Percentiles rank a stretch among this genome's conserved stretches.
Evolutionary conservation across 2,797 vertebrate species (phyloP).

Genomic region (Acanthiza pusilla): DNA sequence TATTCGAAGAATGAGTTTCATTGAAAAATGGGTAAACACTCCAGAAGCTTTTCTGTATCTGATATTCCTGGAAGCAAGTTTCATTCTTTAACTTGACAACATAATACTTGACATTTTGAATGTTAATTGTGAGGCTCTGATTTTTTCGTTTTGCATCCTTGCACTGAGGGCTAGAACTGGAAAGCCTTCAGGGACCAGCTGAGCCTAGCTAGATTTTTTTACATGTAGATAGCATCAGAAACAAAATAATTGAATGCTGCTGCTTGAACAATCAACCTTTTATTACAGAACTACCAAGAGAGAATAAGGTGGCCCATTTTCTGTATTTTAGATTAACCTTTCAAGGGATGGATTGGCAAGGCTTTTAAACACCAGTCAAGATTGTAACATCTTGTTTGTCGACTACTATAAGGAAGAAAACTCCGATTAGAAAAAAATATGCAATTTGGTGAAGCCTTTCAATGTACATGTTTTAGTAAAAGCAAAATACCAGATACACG

Average conservation of each 20-base stretch:
- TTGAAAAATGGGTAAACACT: neutral
- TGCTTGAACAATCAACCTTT: slow-evolving; percentile 65
- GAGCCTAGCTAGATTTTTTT: slow-evolving; percentile 45
- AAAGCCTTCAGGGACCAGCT: slow-evolving; percentile 14
- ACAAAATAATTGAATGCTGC: slow-evolving; percentile 57
- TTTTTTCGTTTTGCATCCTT: neutral
- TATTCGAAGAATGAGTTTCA: neutral
- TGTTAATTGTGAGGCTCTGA: neutral
- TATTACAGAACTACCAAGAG: slow-evolving; percentile 18
- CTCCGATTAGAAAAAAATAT: neutral
- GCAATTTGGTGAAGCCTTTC: neutral
- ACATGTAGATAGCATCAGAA: slow-evolving; percentile 66
- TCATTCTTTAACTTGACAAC: neutral
- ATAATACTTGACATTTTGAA: slow-evolving; percentile 10
- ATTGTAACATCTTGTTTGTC: neutral
- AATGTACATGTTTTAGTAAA: neutral
- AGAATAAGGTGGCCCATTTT: slow-evolving; percentile 35
- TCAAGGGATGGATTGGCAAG: neutral
- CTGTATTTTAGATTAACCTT: slow-evolving; percentile 55
- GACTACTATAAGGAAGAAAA: neutral
- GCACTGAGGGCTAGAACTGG: neutral
- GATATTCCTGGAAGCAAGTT: neutral
- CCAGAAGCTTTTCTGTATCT: neutral
- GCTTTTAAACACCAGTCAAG: neutral
- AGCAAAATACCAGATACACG: neutral